Evolutionary conservation across 2,888 invertebrate genomes (phyloP), one percentile per base, ranked within the genome.

Genomic region (Tiliacea citrago): DNA sequence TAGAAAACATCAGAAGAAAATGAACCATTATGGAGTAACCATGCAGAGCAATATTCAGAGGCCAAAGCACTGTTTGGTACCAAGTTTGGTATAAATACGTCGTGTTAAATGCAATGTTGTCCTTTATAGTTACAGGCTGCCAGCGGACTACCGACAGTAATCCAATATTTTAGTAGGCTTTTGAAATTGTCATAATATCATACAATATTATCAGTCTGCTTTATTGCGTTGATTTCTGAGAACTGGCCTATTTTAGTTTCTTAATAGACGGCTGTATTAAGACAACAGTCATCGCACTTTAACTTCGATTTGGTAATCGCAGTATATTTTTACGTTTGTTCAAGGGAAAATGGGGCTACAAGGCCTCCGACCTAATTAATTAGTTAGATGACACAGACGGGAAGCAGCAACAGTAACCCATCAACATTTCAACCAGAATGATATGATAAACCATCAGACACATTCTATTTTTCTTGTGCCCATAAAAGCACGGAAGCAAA

Each of bases 1-100:
- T 68, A 73, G 68, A 60, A 72, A 86, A 79, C 75, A 77, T 77
- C 82, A 82, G 58, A 39, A 62, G 72, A 61, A 84, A 79, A 69
- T 84, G 45, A 67, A 70, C 82, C 57, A 60, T 62, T 74, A 72
- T 49, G 39, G 21, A 39, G 66, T 70, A 53, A 71, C 58, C 35
- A n/a, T n/a, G n/a, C n/a, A 58, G 57, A 65, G 51, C 42, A 24
- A 68, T 21, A 65, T 45, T 53, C 45, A 58, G 9, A n/a, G 29
- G 1, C 39, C 39, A 47, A 63, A 55, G 65, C 18, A 65, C 62
- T 67, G 58, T 45, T 69, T 63, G 53, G 58, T 60, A 62, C n/a
- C 51, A 42, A 53, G 18, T 73, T 57, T 67, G n/a, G 58, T 49
- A 16, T 47, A 45, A 61, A 79, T 68, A 58, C 42, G 45, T 29